Percentiles rank a stretch among this genome's conserved stretches.
These are phyloP conservation scores for Addax nasomaculatus DNA, from an alignment of 2,113 vertebrate genomes.

Conservation along the genomic window DNA sequence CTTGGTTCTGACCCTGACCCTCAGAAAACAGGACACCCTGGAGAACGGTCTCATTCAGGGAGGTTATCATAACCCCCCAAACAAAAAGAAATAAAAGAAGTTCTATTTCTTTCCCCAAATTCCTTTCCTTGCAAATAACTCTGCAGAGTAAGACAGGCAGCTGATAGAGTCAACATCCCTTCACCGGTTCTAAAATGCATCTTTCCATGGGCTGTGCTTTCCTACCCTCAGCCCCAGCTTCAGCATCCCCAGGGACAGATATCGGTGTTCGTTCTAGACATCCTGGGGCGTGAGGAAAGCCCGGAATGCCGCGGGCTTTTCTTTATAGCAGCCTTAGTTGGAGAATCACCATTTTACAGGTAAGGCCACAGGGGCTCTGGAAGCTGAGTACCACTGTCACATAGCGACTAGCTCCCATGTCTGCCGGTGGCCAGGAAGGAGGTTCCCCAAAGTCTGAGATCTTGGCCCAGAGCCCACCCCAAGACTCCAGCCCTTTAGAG, in stretches of 20 bases:
- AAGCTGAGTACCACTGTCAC: not conserved
- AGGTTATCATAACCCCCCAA: not conserved
- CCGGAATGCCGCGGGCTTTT: not conserved
- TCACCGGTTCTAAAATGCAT: not conserved
- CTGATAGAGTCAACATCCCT: not conserved
- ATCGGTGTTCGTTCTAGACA: not conserved
- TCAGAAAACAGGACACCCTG: not conserved
- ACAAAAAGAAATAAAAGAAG: not conserved
- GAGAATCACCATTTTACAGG: constrained; percentile 5
- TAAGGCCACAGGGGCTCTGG: not conserved
- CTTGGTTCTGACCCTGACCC: not conserved
- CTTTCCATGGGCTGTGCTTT: not conserved
- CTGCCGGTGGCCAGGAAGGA: constrained; percentile 13
- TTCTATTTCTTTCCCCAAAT: not conserved
- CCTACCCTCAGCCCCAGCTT: not conserved
- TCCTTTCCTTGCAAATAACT: not conserved
- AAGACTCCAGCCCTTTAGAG: constrained; percentile 37
- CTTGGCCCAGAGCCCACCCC: constrained; percentile 42
- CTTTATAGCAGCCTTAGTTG: not conserved
- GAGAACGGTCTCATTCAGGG: not conserved
- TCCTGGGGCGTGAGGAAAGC: not conserved
- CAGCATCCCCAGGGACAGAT: not conserved
- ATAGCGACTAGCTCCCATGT: not conserved
- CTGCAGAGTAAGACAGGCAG: not conserved
- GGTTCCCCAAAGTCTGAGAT: constrained; percentile 63